phyloP scores from a whole-genome alignment of 2,113 vertebrate genomes.

The Zosterops hypoxanthus region DNA sequence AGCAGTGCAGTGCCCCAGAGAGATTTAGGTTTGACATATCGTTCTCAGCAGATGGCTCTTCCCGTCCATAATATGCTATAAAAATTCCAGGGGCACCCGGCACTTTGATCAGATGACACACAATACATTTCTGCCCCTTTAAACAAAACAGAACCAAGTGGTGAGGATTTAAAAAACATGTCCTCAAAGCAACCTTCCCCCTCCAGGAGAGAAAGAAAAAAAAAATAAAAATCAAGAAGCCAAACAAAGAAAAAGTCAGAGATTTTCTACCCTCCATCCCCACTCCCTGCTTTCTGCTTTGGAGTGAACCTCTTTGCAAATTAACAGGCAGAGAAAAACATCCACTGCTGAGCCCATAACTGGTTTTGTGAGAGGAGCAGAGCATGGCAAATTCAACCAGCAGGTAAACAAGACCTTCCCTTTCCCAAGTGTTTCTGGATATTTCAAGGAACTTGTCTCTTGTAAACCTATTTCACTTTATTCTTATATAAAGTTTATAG shows the following conservation, averaged over 20 bases:
- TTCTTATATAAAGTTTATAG: constrained; percentile 25
- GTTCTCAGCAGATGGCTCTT: constrained; percentile 34
- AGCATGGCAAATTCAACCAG: not conserved
- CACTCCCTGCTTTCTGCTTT: not conserved
- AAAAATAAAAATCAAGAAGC: not conserved
- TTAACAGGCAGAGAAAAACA: not conserved
- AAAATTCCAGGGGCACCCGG: constrained; percentile 42
- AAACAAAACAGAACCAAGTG: constrained; percentile 53
- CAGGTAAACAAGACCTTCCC: constrained; percentile 1
- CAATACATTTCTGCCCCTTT: constrained; percentile 53
- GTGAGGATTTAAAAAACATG: not conserved
- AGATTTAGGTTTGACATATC: constrained; percentile 34
- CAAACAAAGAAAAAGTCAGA: not conserved
- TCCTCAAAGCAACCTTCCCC: constrained; percentile 31
- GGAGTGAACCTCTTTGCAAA: not conserved
- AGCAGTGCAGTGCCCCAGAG: not conserved
- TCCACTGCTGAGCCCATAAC: not conserved
- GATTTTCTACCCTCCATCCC: not conserved
- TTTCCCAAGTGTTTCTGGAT: not conserved
- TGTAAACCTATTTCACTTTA: constrained; percentile 17
- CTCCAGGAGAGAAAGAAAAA: not conserved
- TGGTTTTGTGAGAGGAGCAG: not conserved
- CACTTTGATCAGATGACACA: constrained; percentile 67
- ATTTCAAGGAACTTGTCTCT: not conserved
- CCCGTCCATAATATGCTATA: not conserved